Evolutionary conservation across 2,888 invertebrate species (phyloP).

Genomic region (Cosmopolites sordidus): DNA sequence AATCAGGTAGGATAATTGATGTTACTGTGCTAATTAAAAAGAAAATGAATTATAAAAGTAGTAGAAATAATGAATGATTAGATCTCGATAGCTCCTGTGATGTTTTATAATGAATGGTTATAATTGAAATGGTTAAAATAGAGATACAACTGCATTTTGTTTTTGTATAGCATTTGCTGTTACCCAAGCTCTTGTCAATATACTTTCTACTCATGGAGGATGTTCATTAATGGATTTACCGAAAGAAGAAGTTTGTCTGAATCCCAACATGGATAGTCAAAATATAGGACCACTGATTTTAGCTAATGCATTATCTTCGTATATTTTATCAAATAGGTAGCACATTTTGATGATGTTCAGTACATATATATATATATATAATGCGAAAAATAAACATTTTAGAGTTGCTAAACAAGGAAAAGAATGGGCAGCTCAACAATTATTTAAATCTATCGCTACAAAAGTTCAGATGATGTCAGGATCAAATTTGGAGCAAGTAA

Average conservation of each 20-base stretch:
- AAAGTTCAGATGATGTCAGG: conserved; percentile 44
- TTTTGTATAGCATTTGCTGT: conserved; percentile 45
- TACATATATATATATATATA: background rate
- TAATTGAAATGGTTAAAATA: background rate
- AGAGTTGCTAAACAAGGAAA: conserved; percentile 51
- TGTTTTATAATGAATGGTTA: too few relatives aligned
- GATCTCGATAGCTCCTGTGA: too few relatives aligned
- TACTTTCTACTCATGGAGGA: conserved; percentile 52
- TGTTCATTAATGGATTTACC: conserved; percentile 44
- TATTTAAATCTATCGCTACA: conserved; percentile 52
- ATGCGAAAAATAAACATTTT: background rate
- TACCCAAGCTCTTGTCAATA: conserved; percentile 57
- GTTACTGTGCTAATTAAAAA: too few relatives aligned
- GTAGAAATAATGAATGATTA: too few relatives aligned
- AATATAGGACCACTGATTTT: conserved; percentile 50
- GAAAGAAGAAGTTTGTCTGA: conserved; percentile 38
- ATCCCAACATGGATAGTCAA: conserved; percentile 27
- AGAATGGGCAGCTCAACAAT: conserved; percentile 60
- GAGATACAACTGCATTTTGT: background rate
- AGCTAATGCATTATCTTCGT: conserved; percentile 58
- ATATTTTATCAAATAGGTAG: conserved; percentile 51
- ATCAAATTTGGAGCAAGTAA: conserved; percentile 41
- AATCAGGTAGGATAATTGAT: conserved; percentile 44
- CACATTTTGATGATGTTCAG: background rate
- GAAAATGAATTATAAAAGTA: too few relatives aligned